These are phyloP conservation scores for Orchesella flavescens DNA, from an alignment of 2,888 invertebrate genomes.

Conservation along the genomic window DNA sequence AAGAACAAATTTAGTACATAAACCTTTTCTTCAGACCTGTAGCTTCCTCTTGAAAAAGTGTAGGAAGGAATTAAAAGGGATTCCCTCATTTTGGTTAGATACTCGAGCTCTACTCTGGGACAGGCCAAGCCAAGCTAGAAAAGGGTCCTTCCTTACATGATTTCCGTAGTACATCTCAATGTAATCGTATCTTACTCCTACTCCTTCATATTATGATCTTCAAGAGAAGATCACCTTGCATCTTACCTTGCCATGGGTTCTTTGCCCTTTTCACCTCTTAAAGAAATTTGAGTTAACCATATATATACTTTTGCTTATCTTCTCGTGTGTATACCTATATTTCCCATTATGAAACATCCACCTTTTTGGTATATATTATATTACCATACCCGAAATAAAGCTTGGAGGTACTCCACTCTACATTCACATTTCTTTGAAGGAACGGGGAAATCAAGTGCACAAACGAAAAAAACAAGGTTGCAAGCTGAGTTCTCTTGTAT, in stretches of 20 bases:
- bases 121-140: too few species aligned
- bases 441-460: neutral
- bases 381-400: neutral
- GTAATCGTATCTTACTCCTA: neutral
- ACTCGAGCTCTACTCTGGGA: neutral
- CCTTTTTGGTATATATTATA: neutral
- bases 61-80: conserved; percentile 17
- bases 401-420: neutral
- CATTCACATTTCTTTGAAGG: neutral
- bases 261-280: conserved; percentile 52
- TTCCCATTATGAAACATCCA: conserved; percentile 3
- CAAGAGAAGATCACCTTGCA: conserved; percentile 41
- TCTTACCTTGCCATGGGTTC: conserved; percentile 51
- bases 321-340: neutral
- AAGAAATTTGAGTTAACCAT: neutral
- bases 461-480: neutral
- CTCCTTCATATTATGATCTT: neutral
- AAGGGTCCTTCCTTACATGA: too few species aligned
- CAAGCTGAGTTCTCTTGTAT: neutral
- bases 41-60: neutral
- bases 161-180: neutral
- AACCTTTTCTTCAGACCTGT: neutral
- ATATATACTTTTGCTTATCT: neutral
- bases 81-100: neutral
- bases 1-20: neutral